A percentile compares a stretch with the other conserved stretches of the same genome.
Evolutionary conservation across 2,797 vertebrate genomes (phyloP).

Genomic region (Chelonia mydas): DNA sequence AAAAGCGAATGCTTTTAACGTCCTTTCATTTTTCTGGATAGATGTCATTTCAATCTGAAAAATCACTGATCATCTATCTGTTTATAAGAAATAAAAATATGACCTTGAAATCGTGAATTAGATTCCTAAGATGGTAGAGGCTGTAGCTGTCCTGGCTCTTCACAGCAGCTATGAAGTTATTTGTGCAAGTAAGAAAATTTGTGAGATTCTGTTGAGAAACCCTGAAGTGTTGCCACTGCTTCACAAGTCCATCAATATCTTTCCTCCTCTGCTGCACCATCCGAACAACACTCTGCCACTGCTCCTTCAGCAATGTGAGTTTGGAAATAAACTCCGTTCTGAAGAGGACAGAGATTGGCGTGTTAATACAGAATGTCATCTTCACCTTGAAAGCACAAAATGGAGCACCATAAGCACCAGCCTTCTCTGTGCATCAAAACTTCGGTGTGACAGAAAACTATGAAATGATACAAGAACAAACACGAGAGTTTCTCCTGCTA

Average conservation of each 20-base stretch:
- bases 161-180: constrained; percentile 67
- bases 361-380: neutral
- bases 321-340: constrained; percentile 91
- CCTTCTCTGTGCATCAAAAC: neutral
- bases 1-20: neutral
- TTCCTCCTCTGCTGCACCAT: constrained; percentile 83
- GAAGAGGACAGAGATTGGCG: constrained; percentile 9
- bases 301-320: constrained; percentile 85
- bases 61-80: neutral
- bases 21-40: neutral
- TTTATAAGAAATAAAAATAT: neutral
- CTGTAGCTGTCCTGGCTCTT: constrained; percentile 79
- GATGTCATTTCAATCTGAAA: neutral
- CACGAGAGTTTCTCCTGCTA: neutral
- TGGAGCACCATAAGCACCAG: neutral
- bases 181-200: constrained; percentile 80
- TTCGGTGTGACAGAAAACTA: neutral
- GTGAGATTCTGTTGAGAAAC: constrained; percentile 82
- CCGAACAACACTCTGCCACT: constrained; percentile 87
- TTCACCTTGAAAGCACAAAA: neutral
- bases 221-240: constrained; percentile 87
- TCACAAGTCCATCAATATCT: constrained; percentile 82
- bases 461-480: neutral
- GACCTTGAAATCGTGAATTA: constrained; percentile 88
- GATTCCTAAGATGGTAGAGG: constrained; percentile 81